Percentiles rank a stretch among this genome's conserved stretches.
phyloP scores from a whole-genome alignment of 2,888 invertebrate genomes.

The Notodonta ziczac region DNA sequence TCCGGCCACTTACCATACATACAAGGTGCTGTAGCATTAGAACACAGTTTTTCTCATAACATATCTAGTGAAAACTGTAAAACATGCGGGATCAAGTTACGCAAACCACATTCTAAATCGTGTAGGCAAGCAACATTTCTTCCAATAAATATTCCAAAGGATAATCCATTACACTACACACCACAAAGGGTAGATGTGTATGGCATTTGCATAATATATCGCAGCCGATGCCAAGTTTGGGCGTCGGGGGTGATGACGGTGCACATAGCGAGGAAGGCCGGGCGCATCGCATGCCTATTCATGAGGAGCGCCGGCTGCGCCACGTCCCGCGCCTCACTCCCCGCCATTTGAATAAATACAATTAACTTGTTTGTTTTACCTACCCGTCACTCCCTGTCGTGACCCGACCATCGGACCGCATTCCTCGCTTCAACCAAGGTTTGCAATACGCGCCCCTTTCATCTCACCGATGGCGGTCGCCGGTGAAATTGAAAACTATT shows the following conservation, averaged over 20 bases:
- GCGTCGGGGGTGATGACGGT: slow-evolving; percentile 57
- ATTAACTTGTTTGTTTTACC: slow-evolving; percentile 84
- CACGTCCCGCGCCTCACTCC: slow-evolving; percentile 49
- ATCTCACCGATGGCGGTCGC: slow-evolving; percentile 35
- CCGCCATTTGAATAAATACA: slow-evolving; percentile 82
- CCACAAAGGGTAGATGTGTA: slow-evolving; percentile 8
- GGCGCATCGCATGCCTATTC: slow-evolving; percentile 71
- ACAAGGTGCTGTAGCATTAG: slow-evolving; percentile 25
- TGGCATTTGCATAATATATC: slow-evolving; percentile 40
- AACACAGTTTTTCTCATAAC: background rate
- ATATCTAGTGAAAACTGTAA: background rate
- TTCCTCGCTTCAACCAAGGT: slow-evolving; percentile 39
- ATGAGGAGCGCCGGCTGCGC: slow-evolving; percentile 75
- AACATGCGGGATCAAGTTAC: background rate
- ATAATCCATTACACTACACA: slow-evolving; percentile 6
- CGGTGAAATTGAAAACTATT: slow-evolving; percentile 63
- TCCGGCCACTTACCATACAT: slow-evolving; percentile 33
- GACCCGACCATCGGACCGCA: slow-evolving; percentile 63
- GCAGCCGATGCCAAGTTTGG: slow-evolving; percentile 29
- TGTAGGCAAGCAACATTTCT: background rate
- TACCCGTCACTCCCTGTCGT: slow-evolving; percentile 62
- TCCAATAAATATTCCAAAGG: background rate
- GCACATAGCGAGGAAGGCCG: slow-evolving; percentile 70
- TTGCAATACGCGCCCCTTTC: slow-evolving; percentile 7
- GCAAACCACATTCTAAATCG: background rate